Evolutionary conservation across 2,113 vertebrate species (phyloP).

Genomic region (Rhea pennata): DNA sequence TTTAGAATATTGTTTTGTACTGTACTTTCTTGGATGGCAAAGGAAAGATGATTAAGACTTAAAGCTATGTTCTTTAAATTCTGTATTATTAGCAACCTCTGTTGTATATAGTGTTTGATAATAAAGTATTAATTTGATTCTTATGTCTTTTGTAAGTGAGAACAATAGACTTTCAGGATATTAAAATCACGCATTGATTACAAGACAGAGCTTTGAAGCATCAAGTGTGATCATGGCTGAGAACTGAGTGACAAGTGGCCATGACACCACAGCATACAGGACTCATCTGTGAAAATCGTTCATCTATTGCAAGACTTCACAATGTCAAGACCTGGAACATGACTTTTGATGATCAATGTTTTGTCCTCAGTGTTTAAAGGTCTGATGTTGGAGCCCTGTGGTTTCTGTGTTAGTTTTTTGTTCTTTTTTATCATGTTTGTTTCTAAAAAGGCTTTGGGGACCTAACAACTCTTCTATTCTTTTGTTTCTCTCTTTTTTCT

Average conservation of each 20-base stretch:
- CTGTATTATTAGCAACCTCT: constrained; percentile 91
- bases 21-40: constrained; percentile 96
- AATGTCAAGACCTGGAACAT: constrained; percentile 69
- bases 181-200: constrained; percentile 82
- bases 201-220: constrained; percentile 82
- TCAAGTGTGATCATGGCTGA: constrained; percentile 74
- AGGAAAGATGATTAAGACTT: constrained; percentile 87
- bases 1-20: constrained; percentile 95
- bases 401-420: constrained; percentile 57
- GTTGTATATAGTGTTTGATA: constrained; percentile 99
- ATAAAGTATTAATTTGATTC: constrained; percentile 99
- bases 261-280: constrained; percentile 72
- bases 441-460: constrained; percentile 73
- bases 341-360: constrained; percentile 76
- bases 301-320: constrained; percentile 70
- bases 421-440: constrained; percentile 77
- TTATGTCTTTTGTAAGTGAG: constrained; percentile 98
- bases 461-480: constrained; percentile 50
- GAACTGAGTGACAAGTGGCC: constrained; percentile 77
- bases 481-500: constrained; percentile 1
- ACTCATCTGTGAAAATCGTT: constrained; percentile 76
- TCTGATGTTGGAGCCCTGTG: constrained; percentile 75
- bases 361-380: constrained; percentile 80
- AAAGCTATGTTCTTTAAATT: constrained; percentile 84
- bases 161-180: constrained; percentile 92